These are phyloP conservation scores for Pangasius djambal DNA, from an alignment of 2,797 vertebrate genomes.

Conservation along the genomic window DNA sequence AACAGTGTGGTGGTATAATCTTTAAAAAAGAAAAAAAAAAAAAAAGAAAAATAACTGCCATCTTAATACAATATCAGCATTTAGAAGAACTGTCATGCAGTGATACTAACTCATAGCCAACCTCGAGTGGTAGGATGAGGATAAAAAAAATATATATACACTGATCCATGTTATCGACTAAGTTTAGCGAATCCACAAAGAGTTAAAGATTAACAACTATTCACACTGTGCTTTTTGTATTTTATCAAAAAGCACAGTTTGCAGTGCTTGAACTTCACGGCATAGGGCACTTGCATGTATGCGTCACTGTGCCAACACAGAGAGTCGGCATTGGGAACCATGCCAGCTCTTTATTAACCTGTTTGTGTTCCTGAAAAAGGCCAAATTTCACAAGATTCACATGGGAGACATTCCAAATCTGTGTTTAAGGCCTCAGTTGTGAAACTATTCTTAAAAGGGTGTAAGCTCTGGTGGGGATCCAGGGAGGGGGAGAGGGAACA, in stretches of 20 bases:
- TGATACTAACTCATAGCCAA: not conserved
- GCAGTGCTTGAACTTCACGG: conserved; percentile 45
- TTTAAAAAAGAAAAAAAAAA: not conserved
- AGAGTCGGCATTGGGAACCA: conserved; percentile 36
- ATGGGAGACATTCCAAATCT: conserved; percentile 31
- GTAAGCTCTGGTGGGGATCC: conserved; percentile 11
- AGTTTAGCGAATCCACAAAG: not conserved
- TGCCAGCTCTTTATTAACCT: conserved; percentile 37
- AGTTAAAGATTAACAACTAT: conserved; percentile 58
- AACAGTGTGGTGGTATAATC: not conserved
- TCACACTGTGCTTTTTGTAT: conserved; percentile 48
- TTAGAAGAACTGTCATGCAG: not conserved
- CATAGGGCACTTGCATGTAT: conserved; percentile 47
- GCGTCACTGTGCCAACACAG: conserved; percentile 32
- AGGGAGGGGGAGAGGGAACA: conserved; percentile 12
- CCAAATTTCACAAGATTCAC: conserved; percentile 29
- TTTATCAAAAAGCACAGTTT: conserved; percentile 56
- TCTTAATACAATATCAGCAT: not conserved
- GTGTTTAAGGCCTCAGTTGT: conserved; percentile 19
- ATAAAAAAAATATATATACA: not conserved
- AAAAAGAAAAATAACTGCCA: not conserved
- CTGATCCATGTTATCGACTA: not conserved
- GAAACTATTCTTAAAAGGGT: conserved; percentile 32
- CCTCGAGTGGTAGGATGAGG: no score
- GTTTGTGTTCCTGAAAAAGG: conserved; percentile 28